These are phyloP conservation scores for Pseudochromis fuscus DNA, from an alignment of 2,797 vertebrate genomes.

Conservation along the genomic window DNA sequence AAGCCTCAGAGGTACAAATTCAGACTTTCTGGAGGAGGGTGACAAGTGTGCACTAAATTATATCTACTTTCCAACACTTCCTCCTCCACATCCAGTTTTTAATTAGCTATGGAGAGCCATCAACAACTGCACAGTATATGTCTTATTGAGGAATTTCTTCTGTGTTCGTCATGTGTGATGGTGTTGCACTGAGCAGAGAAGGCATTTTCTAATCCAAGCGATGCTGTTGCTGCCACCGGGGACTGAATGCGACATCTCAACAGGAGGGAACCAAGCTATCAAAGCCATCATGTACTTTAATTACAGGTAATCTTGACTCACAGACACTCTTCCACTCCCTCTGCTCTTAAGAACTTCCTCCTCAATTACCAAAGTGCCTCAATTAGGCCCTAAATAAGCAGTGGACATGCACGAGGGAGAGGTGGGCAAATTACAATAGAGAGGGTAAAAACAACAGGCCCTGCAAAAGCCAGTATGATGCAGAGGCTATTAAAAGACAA, in stretches of 20 bases:
- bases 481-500: slow-evolving; percentile 83
- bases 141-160: not conserved
- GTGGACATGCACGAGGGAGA: slow-evolving; percentile 72
- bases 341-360: slow-evolving; percentile 83
- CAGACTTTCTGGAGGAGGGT: slow-evolving; percentile 32
- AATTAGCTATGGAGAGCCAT: slow-evolving; percentile 57
- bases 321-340: slow-evolving; percentile 71
- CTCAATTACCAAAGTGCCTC: slow-evolving; percentile 87
- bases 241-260: slow-evolving; percentile 79
- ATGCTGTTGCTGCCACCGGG: slow-evolving; percentile 62
- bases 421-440: slow-evolving; percentile 81
- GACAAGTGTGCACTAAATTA: slow-evolving; percentile 18
- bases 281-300: slow-evolving; percentile 88
- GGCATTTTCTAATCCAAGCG: slow-evolving; percentile 57
- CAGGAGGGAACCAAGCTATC: slow-evolving; percentile 81
- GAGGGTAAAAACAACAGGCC: slow-evolving; percentile 84
- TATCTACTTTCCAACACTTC: slow-evolving; percentile 14
- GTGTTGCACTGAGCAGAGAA: slow-evolving; percentile 47
- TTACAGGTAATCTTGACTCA: slow-evolving; percentile 86
- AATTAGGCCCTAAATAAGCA: slow-evolving; percentile 84
- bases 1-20: slow-evolving; percentile 29
- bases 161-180: slow-evolving; percentile 18
- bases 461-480: slow-evolving; percentile 64
- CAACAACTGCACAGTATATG: slow-evolving; percentile 21
- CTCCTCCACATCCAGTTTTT: slow-evolving; percentile 39